phyloP scores from a whole-genome alignment of 2,113 vertebrate species.

The Pungitius pungitius region DNA sequence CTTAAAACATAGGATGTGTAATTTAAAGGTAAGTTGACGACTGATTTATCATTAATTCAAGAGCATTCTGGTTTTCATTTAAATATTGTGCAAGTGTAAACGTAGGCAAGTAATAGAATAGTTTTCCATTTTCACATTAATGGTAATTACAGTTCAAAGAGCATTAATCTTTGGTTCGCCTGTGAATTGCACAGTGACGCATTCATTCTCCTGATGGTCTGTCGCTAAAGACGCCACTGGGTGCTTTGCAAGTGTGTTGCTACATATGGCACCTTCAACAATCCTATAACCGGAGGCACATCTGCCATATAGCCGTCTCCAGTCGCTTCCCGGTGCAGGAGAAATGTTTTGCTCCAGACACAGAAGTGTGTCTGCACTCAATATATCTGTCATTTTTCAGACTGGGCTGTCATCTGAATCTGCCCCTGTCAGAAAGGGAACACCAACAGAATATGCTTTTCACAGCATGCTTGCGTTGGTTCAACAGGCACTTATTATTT shows the following conservation, averaged over 20 bases:
- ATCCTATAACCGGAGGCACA: neutral
- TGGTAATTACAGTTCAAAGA: neutral
- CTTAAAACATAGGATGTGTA: too few species aligned
- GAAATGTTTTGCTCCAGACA: conserved; percentile 8
- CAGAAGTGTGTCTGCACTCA: conserved; percentile 10
- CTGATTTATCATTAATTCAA: too few species aligned
- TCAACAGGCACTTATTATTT: conserved; percentile 25
- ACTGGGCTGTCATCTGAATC: conserved; percentile 30
- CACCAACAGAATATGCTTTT: conserved; percentile 23
- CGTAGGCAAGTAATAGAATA: neutral
- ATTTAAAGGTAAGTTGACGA: too few species aligned
- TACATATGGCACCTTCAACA: neutral
- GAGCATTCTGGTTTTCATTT: too few species aligned
- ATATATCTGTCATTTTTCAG: conserved; percentile 22
- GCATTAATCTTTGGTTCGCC: neutral
- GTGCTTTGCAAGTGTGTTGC: neutral
- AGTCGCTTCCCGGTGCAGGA: neutral
- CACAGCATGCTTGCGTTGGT: conserved; percentile 17
- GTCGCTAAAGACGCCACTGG: neutral
- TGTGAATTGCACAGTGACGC: neutral
- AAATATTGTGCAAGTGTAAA: neutral
- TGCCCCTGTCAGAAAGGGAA: conserved; percentile 26
- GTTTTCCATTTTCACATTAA: neutral
- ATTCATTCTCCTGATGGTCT: neutral
- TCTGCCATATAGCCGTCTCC: neutral